Evolutionary conservation across 2,888 invertebrate species (phyloP), one percentile per base, ranked within the genome.

Genomic region (Melanchra persicariae): DNA sequence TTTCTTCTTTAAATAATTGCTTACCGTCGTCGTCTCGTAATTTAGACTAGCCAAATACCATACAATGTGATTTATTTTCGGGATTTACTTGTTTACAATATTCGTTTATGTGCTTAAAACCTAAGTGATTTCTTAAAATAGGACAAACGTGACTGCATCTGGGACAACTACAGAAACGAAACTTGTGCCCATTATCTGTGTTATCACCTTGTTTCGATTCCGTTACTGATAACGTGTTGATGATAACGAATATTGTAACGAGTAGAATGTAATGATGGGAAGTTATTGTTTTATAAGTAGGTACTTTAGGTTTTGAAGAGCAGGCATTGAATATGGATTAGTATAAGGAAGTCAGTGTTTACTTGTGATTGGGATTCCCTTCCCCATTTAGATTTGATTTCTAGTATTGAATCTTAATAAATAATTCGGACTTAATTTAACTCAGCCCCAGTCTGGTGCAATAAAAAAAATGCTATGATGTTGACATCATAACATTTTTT

Each of bases 201-300:
- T n/a, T 79, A 79, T 62, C 66, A 54, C 24, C 45, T 66, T 66
- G 80, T 77, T 77, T 80, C 55, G 72, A 82, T 74, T 79, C 54
- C 66, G 80, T 71, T 55, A 65, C 70, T 66, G 70, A 81, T 66
- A 77, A 30, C 9, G 17, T 17, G 26, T 57, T 57, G 26, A 17
- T 62, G 60, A 78, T 75, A 78, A 58, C 52, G 47, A 26, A 49
- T 64, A 60, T 74, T 74, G 61, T 79, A 73, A 71, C 71, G 61
- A 77, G 61, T 74, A n/a, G 57, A 61, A 30, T 40, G 12, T 55
- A 17, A 70, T 47, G 47, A 43, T 54, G 24, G 26, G 22, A 22
- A 10, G 17, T 26, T 70, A 37, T 70, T 57, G 57, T 24, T 58
- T 40, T 22, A 6, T 34, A 40, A 54, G 54, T 54, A 54, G 19